Conservation (phyloP, 2,113 vertebrate species). For the Aptenodytes forsteri region DNA sequence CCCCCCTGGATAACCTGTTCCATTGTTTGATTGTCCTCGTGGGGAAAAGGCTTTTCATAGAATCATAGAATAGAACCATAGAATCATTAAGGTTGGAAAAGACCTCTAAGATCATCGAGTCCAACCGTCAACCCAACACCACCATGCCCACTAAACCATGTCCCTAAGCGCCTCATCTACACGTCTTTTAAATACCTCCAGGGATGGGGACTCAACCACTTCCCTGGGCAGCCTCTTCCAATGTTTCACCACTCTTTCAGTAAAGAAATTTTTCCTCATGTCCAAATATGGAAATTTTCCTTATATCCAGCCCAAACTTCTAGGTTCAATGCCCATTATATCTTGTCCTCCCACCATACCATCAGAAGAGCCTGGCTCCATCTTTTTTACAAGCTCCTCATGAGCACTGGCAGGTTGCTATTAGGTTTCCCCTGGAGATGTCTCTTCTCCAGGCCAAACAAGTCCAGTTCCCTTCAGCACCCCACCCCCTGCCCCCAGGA, state of each 20-base stretch:
- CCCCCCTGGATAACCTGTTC: not conserved
- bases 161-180: no score
- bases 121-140: no score
- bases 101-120: no score
- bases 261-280: no score
- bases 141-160: no score
- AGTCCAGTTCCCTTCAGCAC: not conserved
- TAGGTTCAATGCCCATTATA: not conserved
- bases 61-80: no score
- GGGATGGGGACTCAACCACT: no score
- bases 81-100: no score
- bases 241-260: no score
- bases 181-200: no score
- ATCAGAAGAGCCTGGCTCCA: not conserved
- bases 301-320: not conserved
- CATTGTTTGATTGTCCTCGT: not conserved
- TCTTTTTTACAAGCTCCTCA: not conserved
- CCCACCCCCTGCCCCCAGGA: rapidly evolving
- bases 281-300: not conserved
- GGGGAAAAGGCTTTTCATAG: not conserved
- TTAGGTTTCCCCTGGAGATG: not conserved
- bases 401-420: not conserved
- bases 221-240: no score
- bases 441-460: not conserved
- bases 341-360: not conserved